Percentiles rank a stretch among this genome's conserved stretches.
Conservation (phyloP, 2,888 invertebrate species). For the Pandemis heparana region DNA sequence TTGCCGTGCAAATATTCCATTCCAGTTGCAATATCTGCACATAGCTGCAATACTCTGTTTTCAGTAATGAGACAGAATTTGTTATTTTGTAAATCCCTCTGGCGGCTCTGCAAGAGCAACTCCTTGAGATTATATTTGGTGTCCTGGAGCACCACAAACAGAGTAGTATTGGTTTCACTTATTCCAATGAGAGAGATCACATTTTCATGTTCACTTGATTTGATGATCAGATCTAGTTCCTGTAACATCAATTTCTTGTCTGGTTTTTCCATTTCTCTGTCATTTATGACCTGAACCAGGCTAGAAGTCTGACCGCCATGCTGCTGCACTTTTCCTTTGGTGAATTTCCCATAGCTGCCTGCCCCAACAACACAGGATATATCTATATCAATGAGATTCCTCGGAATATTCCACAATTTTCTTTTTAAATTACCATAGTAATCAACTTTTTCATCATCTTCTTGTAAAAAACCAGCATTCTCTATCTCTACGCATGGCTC, state of each 20-base stretch:
- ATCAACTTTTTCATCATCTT: conserved; percentile 88
- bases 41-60: conserved; percentile 87
- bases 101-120: conserved; percentile 87
- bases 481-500: conserved; percentile 93
- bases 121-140: conserved; percentile 89
- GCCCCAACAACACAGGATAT: conserved; percentile 89
- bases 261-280: conserved; percentile 80
- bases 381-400: conserved; percentile 90
- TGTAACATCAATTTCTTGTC: conserved; percentile 87
- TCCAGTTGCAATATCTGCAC: conserved; percentile 89
- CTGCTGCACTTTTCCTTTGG: conserved; percentile 89
- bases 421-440: conserved; percentile 91
- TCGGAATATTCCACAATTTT: conserved; percentile 90
- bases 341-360: conserved; percentile 92
- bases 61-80: conserved; percentile 87
- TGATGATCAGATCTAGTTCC: conserved; percentile 90
- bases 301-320: conserved; percentile 83
- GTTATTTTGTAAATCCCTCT: conserved; percentile 80
- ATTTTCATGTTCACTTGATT: conserved; percentile 89
- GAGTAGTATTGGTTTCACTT: conserved; percentile 90
- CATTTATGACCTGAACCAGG: conserved; percentile 88
- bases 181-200: conserved; percentile 91
- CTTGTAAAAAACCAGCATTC: conserved; percentile 91
- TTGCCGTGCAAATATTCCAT: conserved; percentile 89
- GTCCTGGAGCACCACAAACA: conserved; percentile 91